phyloP scores from a whole-genome alignment of 2,888 invertebrate species.

The Sycophila texana region DNA sequence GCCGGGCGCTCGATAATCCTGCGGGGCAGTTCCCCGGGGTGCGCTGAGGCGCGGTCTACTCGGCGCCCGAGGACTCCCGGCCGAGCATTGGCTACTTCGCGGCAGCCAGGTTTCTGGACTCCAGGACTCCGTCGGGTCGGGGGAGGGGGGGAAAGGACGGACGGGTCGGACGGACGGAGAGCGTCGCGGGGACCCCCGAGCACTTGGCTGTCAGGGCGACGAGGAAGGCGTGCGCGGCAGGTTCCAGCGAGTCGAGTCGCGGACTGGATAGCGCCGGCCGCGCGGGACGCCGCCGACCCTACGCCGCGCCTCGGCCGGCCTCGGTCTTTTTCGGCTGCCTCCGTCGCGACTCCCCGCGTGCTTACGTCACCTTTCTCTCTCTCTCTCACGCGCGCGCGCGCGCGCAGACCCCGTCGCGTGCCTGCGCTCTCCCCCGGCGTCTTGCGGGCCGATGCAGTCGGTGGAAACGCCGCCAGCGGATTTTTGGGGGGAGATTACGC shows the following conservation, averaged over 20 bases:
- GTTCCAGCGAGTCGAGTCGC: conserved; percentile 38
- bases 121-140: background rate
- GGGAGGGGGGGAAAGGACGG: too few relatives aligned
- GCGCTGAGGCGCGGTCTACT: background rate
- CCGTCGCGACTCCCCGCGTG: conserved; percentile 42
- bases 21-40: background rate
- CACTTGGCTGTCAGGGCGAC: background rate
- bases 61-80: background rate
- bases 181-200: background rate
- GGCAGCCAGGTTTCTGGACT: background rate
- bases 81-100: too few relatives aligned
- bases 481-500: conserved; percentile 18
- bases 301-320: conserved; percentile 58
- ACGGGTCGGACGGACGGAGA: too few relatives aligned
- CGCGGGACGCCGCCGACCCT: conserved; percentile 58
- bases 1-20: conserved; percentile 36
- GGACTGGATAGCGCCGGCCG: conserved; percentile 59
- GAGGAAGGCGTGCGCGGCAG: background rate
- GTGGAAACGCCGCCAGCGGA: background rate
- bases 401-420: conserved; percentile 9
- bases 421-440: conserved; percentile 60
- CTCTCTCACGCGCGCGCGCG: background rate
- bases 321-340: conserved; percentile 67
- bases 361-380: background rate
- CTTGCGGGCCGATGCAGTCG: conserved; percentile 61